Base-by-base conservation (phyloP, 2,113 vertebrate genomes). In the Petroica traversi region DNA sequence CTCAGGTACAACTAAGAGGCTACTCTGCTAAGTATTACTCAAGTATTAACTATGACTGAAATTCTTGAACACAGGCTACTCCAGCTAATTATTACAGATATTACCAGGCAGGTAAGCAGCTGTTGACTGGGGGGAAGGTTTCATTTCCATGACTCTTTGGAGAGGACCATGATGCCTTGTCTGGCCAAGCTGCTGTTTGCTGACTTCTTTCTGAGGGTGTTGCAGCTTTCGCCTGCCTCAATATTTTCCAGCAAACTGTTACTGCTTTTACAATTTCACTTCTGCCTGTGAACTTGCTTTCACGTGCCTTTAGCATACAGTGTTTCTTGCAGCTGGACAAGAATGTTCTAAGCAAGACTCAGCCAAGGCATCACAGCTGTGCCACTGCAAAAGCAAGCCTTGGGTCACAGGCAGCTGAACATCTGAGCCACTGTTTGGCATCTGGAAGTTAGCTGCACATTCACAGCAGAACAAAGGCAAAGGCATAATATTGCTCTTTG, bases 131-230 rank as follows among this genome's bases (percentile, higher is more conserved):
- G 34, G 5, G 2, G 10, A 49, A 49, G 15, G 83, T 76, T 72
- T 63, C 3, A 43, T 63, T 85, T 92, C 57, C 5, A 3, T 29
- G 14, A 52, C 45, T 68, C 66, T 90, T 76, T 41, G 49, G 36
- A 82, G 48, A 34, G 14, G 17, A 49, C 26, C 1, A 0, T 29
- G 36, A 73, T 48, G 18, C 9, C 54, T 67, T 0, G 0, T 31
- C 23, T 1, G 0, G 29, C 36, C n/a, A 29, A 76, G 5, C 0
- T 88, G 22, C 41, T 45, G 20, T 36, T 66, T 85, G 40, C 11
- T 49, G 54, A 61, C 28, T 87, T 55, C 36, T 48, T 89, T 51
- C 48, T 76, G 20, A 45, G 26, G 48, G 6, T 71, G 13, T n/a
- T 48, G 10, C 31, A 58, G 19, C 34, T 78, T 66, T 40, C 2